Conservation (phyloP, 1,140 invertebrate genomes). For the Saxidomus purpurata region DNA sequence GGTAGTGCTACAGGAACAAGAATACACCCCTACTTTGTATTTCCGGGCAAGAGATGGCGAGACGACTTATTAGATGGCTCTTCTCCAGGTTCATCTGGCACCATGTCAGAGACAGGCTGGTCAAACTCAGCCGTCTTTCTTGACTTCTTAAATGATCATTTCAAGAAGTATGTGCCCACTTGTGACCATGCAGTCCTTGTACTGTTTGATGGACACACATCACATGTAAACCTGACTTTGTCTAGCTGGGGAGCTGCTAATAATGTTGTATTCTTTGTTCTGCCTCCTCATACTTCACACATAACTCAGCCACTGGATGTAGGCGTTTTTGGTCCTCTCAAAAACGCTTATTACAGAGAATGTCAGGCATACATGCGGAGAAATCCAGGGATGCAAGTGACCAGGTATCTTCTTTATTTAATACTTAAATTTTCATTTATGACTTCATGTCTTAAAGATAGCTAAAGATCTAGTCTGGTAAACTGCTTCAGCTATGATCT, state of each 20-base stretch:
- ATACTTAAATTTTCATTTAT: too few relatives aligned
- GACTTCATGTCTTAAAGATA: too few relatives aligned
- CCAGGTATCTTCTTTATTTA: not conserved
- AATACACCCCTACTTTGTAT: conserved; percentile 45
- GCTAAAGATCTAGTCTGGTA: too few relatives aligned
- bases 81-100: conserved; percentile 11
- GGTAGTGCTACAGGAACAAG: conserved; percentile 1
- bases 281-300: conserved; percentile 58
- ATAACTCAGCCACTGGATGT: conserved; percentile 45
- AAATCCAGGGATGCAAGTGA: not conserved
- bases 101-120: conserved; percentile 24
- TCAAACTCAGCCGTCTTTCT: conserved; percentile 24
- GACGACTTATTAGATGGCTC: not conserved
- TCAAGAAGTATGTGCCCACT: conserved; percentile 25
- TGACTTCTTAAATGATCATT: conserved; percentile 21
- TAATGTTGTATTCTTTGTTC: conserved; percentile 45
- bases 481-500: too few relatives aligned
- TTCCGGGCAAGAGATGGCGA: conserved; percentile 43
- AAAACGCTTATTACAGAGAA: conserved; percentile 8
- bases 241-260: conserved; percentile 21
- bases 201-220: conserved; percentile 44
- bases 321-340: conserved; percentile 47
- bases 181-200: conserved; percentile 6
- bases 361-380: not conserved
- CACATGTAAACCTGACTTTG: not conserved